Evolutionary conservation across 92 coral and sea anemone species (phyloP).

Genomic region (Paragorgia papillata): DNA sequence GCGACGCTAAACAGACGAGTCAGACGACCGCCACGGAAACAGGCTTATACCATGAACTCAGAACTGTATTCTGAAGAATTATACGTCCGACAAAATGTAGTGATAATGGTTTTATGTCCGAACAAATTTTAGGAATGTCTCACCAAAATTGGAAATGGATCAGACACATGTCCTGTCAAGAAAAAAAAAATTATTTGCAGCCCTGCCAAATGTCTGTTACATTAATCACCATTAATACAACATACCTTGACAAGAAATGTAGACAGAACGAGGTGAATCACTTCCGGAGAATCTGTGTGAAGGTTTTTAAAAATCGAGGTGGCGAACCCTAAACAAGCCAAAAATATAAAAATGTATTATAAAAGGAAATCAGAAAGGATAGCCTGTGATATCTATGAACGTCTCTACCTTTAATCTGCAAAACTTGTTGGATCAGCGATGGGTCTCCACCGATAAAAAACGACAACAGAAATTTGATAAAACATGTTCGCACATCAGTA

Average conservation of each 20-base stretch:
- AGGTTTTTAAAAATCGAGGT: constrained; percentile 75
- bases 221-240: background rate
- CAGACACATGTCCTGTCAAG: too few species aligned
- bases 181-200: too few species aligned
- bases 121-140: too few species aligned
- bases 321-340: constrained; percentile 76
- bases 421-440: constrained; percentile 66
- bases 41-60: too few species aligned
- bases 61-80: too few species aligned
- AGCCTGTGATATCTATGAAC: too few species aligned
- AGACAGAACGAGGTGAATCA: constrained; percentile 67
- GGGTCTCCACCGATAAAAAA: constrained; percentile 90
- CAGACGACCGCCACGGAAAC: too few species aligned
- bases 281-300: constrained; percentile 62
- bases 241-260: constrained; percentile 73
- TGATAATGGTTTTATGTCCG: too few species aligned
- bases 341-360: background rate
- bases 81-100: too few species aligned
- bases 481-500: constrained; percentile 76
- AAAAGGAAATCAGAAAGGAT: too few species aligned
- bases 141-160: too few species aligned
- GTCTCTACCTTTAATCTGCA: constrained; percentile 83
- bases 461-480: constrained; percentile 73
- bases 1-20: too few species aligned
- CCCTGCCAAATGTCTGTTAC: background rate